These are phyloP conservation scores for Acanthurus lineatus DNA, from an alignment of 2,797 vertebrate genomes.

Conservation along the genomic window DNA sequence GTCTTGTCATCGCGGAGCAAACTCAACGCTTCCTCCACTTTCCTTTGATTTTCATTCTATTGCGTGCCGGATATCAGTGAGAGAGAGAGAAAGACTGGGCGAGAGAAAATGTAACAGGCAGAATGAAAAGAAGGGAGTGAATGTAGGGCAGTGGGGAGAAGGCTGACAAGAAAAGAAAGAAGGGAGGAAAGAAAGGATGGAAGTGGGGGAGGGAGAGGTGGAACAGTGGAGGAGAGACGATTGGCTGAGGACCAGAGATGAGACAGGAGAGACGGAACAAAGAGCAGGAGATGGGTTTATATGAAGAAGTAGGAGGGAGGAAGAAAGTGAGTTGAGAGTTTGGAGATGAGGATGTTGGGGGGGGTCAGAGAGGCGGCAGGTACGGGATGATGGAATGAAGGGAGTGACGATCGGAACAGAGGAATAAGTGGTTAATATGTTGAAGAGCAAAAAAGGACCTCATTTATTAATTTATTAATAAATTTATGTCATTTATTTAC, in stretches of 20 bases:
- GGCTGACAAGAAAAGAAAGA: constrained; percentile 50
- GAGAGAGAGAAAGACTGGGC: background rate
- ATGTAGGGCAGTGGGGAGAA: constrained; percentile 77
- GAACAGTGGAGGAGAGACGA: constrained; percentile 26
- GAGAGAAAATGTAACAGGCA: constrained; percentile 36
- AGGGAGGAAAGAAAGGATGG: constrained; percentile 41
- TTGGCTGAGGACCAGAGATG: constrained; percentile 56
- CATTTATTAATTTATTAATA: no score
- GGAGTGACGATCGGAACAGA: constrained; percentile 9
- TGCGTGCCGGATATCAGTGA: constrained; percentile 31
- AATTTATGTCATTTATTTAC: no score
- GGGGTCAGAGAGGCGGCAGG: constrained; percentile 24
- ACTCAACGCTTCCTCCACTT: constrained; percentile 60
- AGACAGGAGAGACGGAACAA: constrained; percentile 14
- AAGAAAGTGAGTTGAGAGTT: constrained; percentile 1
- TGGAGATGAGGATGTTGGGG: constrained; percentile 15
- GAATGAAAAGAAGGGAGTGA: constrained; percentile 66
- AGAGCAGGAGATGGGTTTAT: constrained; percentile 4
- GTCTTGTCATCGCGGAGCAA: constrained; percentile 55
- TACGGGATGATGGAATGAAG: constrained; percentile 11
- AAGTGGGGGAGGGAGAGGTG: constrained; percentile 47
- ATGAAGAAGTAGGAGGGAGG: constrained; percentile 11
- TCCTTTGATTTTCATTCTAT: constrained; percentile 49
- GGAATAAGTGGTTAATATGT: background rate
- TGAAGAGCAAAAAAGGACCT: background rate